Evolutionary conservation across 2,797 vertebrate species (phyloP), one percentile per base, ranked within the genome.

Genomic region (Pogoniulus pusillus): DNA sequence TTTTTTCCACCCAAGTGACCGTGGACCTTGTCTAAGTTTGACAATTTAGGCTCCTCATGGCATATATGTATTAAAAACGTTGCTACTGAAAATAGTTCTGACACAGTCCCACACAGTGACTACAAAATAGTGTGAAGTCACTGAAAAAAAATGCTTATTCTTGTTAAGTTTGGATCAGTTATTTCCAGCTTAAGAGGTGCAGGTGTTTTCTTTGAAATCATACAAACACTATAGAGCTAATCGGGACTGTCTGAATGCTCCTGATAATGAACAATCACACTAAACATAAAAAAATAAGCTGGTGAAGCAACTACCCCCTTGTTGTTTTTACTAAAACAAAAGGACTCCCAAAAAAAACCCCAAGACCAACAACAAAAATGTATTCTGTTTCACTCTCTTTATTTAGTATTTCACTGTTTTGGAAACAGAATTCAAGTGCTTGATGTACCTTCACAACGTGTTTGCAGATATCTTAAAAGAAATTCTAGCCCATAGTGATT

Each of bases 281-380:
- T 47, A 74, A 91, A 74, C 87, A 88, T 58, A 6, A 80, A 80
- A 89, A 92, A 58, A 51, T n/a, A 85, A 89, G 17, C 47, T 73
- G 62, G 75, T 87, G 91, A 77, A 82, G 68, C 70, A 92, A 49
- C 81, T 92, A 49, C 86, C 71, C 39, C 43, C 29, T 79, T 55
- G 77, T 77, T 78, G 70, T 73, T 79, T 78, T 32, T 80, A 27
- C 51, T 80, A 87, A 93, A 92, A 68, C 9, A 41, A 39, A 39
- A 37, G 11, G 15, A 39, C 39, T 39, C 16, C 41, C 41, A 41
- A 41, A 41, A 15, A 16, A 16, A 7, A 41, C 17, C 41, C 41
- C 15, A 41, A 41, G 12, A 39, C 12, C 41, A 41, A 49, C 47
- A 24, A 47, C 9, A 23, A 24, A 23, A 47, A 47, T 11, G 55